A percentile compares a stretch with the other conserved stretches of the same genome.
phyloP scores from a whole-genome alignment of 2,113 vertebrate genomes.

The Diphyllodes magnificus region DNA sequence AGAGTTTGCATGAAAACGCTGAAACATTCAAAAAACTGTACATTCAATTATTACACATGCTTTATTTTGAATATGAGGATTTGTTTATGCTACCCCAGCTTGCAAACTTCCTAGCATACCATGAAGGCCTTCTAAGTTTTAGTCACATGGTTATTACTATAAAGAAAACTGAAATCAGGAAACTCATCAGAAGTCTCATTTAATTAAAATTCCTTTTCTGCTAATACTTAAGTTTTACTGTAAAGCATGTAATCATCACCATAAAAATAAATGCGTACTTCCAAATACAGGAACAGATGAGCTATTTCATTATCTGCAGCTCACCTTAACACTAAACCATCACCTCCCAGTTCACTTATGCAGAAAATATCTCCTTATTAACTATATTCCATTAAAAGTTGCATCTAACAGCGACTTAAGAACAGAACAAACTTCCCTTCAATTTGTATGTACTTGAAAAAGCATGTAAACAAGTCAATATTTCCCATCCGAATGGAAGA shows the following conservation, averaged over 20 bases:
- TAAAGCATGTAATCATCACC: neutral
- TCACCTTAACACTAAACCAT: neutral
- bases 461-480: neutral
- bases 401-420: neutral
- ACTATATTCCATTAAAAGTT: neutral
- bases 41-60: neutral
- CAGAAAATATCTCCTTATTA: neutral
- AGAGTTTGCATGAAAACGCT: neutral
- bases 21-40: neutral
- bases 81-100: neutral
- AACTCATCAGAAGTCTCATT: neutral
- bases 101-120: neutral
- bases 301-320: neutral
- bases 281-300: neutral
- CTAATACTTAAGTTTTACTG: neutral
- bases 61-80: neutral
- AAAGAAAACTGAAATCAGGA: neutral
- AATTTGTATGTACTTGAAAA: neutral
- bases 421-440: neutral
- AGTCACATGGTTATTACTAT: neutral
- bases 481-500: neutral
- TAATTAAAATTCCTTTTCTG: neutral
- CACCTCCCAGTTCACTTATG: neutral
- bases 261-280: neutral
- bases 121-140: neutral